These are phyloP conservation scores for Addax nasomaculatus DNA, from an alignment of 2,113 vertebrate genomes.

Conservation along the genomic window DNA sequence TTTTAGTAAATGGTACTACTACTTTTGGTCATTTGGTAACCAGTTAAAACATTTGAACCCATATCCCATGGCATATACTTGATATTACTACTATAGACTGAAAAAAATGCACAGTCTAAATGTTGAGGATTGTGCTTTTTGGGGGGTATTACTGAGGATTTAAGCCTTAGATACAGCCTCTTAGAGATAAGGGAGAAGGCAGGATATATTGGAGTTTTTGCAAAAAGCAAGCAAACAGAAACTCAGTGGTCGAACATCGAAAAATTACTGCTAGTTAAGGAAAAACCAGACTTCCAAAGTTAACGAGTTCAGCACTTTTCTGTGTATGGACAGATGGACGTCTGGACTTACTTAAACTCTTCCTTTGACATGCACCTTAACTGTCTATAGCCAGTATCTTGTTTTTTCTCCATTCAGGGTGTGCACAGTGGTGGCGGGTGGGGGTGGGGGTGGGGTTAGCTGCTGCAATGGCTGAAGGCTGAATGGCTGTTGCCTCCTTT, in stretches of 20 bases:
- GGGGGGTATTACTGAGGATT: not conserved
- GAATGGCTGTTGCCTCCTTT: not conserved
- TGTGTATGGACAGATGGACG: not conserved
- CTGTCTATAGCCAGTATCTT: not conserved
- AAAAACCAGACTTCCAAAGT: not conserved
- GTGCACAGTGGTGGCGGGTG: not conserved
- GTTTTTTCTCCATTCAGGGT: not conserved
- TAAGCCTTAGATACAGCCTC: not conserved
- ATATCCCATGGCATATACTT: not conserved
- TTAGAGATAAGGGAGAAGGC: not conserved
- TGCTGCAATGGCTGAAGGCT: not conserved
- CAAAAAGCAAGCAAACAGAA: not conserved
- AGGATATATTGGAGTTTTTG: not conserved
- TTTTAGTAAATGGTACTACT: not conserved
- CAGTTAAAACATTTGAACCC: not conserved
- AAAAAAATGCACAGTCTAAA: not conserved
- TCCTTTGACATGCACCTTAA: not conserved
- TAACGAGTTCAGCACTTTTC: not conserved
- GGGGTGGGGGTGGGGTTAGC: fast-evolving
- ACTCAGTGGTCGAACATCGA: not conserved
- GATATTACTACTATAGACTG: not conserved
- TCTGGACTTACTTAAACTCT: not conserved
- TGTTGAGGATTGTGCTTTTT: not conserved
- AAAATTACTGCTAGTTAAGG: not conserved
- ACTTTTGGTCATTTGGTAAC: not conserved